A percentile compares a stretch with the other conserved stretches of the same genome.
phyloP scores from a whole-genome alignment of 1,140 invertebrate species.

The Bombus superbus region DNA sequence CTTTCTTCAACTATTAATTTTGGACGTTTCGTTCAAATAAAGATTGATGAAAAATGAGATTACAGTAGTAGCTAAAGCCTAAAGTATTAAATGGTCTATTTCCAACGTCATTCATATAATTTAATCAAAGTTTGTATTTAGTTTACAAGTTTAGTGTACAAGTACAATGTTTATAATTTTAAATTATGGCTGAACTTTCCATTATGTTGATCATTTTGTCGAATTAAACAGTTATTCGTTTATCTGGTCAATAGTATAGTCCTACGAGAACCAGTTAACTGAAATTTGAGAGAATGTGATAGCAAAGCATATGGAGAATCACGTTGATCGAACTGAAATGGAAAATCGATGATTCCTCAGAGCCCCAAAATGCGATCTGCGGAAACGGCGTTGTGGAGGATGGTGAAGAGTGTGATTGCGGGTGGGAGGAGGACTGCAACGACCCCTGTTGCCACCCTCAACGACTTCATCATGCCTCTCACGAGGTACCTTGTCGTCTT shows the following conservation, averaged over 20 bases:
- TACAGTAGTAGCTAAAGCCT: neutral
- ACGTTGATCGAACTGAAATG: constrained; percentile 16
- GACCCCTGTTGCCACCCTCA: constrained; percentile 98
- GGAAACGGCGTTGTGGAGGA: constrained; percentile 98
- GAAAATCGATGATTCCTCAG: constrained; percentile 79
- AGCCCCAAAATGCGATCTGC: constrained; percentile 95
- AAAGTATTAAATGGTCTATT: neutral
- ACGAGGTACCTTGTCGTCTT: constrained; percentile 92
- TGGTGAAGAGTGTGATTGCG: constrained; percentile 98
- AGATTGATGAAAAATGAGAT: neutral
- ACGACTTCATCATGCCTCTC: constrained; percentile 87
- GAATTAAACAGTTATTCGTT: neutral
- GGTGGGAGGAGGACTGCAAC: constrained; percentile 97
- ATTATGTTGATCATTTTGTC: neutral
- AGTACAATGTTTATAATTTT: neutral
- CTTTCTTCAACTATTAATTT: too few species aligned
- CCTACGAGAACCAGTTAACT: neutral
- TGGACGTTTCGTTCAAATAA: neutral
- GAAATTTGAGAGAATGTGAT: neutral
- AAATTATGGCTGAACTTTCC: neutral
- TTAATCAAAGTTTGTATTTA: too few species aligned
- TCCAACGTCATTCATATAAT: neutral
- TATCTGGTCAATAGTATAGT: neutral
- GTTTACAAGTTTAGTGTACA: too few species aligned
- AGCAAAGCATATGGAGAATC: neutral